Conservation (phyloP, 2,113 vertebrate species). For the Phalacrocorax pelagicus region DNA sequence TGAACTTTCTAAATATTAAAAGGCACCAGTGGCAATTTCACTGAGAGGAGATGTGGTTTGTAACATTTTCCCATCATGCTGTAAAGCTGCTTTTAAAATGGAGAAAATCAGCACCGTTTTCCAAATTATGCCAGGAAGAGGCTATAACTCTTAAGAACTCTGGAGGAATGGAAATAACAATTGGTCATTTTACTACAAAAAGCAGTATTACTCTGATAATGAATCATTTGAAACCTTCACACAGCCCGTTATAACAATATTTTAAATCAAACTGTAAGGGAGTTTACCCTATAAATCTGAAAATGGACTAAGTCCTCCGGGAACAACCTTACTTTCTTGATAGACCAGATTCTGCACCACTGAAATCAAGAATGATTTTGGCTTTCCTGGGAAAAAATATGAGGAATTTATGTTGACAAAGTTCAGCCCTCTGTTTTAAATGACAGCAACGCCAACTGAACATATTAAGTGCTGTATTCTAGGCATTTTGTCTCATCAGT, state of each 20-base stretch:
- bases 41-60: background rate
- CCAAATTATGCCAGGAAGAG: slow-evolving; percentile 5
- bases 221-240: background rate
- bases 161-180: slow-evolving; percentile 20
- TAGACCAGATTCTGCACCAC: background rate
- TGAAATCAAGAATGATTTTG: background rate
- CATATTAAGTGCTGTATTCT: background rate
- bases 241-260: background rate
- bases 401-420: background rate
- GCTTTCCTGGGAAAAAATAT: background rate
- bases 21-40: background rate
- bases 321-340: background rate
- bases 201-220: background rate
- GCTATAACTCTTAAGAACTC: slow-evolving; percentile 1
- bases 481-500: background rate
- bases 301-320: background rate
- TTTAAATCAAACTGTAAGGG: background rate
- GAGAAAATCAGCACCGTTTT: background rate
- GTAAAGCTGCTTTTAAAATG: background rate
- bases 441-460: background rate
- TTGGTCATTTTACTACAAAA: background rate
- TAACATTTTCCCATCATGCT: background rate
- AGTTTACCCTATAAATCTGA: slow-evolving; percentile 16
- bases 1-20: background rate
- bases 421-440: background rate